Percentiles rank a stretch among this genome's conserved stretches.
These are phyloP conservation scores for Coregonus clupeaformis DNA, from an alignment of 2,113 vertebrate genomes.

Conservation along the genomic window DNA sequence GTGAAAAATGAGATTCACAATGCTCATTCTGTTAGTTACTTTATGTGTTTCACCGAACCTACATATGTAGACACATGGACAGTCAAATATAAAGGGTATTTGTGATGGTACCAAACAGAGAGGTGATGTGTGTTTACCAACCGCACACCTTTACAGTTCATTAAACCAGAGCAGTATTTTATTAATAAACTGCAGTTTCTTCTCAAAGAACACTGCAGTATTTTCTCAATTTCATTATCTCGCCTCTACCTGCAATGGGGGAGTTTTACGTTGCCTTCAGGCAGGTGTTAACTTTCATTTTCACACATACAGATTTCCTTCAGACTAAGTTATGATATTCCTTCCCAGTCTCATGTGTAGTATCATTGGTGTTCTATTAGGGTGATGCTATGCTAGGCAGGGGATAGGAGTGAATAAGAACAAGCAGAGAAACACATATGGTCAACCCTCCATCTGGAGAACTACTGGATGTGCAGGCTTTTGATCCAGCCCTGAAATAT, in stretches of 20 bases:
- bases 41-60: background rate
- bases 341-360: background rate
- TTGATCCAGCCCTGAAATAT: no score
- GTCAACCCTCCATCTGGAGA: no score
- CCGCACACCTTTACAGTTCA: no score
- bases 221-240: conserved; percentile 54
- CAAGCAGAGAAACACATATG: no score
- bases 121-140: background rate
- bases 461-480: no score
- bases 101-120: background rate
- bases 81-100: background rate
- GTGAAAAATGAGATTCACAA: background rate
- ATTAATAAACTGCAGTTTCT: conserved; percentile 37
- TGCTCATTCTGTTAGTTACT: background rate
- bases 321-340: background rate
- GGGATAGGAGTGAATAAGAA: no score
- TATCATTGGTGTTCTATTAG: background rate
- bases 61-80: background rate
- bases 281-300: conserved; percentile 54
- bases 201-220: background rate
- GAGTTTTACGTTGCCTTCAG: conserved; percentile 33
- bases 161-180: background rate
- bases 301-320: conserved; percentile 32
- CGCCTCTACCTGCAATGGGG: conserved; percentile 32
- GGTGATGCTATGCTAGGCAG: background rate